Percentiles rank a stretch among this genome's conserved stretches.
phyloP scores from a whole-genome alignment of 1,140 invertebrate species.

The Phortica variegata region DNA sequence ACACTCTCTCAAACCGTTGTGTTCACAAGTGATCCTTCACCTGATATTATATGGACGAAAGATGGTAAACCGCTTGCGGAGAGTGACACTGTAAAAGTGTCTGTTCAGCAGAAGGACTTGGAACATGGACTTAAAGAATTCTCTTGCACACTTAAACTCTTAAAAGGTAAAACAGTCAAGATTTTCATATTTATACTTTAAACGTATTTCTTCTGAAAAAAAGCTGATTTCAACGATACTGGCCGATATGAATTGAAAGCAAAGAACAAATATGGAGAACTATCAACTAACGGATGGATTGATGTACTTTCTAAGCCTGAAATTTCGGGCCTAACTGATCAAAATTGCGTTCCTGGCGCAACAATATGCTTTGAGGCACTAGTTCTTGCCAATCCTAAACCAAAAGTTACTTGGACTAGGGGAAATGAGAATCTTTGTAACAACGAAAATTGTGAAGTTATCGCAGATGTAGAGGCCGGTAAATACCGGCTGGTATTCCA shows the following conservation, averaged over 20 bases:
- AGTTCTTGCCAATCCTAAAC: slow-evolving; percentile 76
- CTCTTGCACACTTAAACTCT: slow-evolving; percentile 69
- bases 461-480: slow-evolving; percentile 52
- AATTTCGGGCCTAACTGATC: slow-evolving; percentile 72
- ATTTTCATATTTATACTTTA: not conserved
- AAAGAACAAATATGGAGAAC: slow-evolving; percentile 75
- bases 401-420: slow-evolving; percentile 72
- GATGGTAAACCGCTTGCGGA: slow-evolving; percentile 58
- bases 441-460: slow-evolving; percentile 54
- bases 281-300: slow-evolving; percentile 68
- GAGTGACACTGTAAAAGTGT: slow-evolving; percentile 57
- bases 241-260: slow-evolving; percentile 79
- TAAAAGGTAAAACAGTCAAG: slow-evolving; percentile 58
- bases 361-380: slow-evolving; percentile 69
- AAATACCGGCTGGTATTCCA: slow-evolving; percentile 67
- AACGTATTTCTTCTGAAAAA: not conserved
- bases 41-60: slow-evolving; percentile 61
- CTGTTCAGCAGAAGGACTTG: slow-evolving; percentile 64
- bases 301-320: slow-evolving; percentile 75
- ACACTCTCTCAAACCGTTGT: slow-evolving; percentile 75
- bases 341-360: slow-evolving; percentile 71
- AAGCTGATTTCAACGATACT: slow-evolving; percentile 71
- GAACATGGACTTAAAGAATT: slow-evolving; percentile 76
- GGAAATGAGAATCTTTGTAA: slow-evolving; percentile 55
- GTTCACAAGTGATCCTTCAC: slow-evolving; percentile 78